Base-by-base conservation (phyloP, 1,140 invertebrate genomes). In the Neocloeon triangulifer region DNA sequence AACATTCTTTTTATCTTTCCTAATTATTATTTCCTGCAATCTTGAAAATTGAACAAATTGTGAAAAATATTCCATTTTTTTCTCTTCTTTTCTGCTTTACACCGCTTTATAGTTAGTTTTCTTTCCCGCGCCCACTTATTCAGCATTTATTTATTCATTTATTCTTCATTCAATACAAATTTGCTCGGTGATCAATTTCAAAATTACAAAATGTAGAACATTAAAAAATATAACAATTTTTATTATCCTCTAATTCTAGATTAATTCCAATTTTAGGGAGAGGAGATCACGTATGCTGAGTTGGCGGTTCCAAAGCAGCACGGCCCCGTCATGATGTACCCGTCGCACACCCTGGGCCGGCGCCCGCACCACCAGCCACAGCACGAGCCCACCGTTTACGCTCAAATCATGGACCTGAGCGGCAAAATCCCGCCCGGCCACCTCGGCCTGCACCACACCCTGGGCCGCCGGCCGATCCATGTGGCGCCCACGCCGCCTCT, bases 281-380 rank as follows among this genome's bases (percentile, higher is more conserved):
- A 62, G 46, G 64, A 68, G 44, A 47, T 68, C 39, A 60, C 61
- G 25, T 67, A 68, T 36, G 64, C 61, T 23, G 65, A 69, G 44
- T 47, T 67, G 37, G 48, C 62, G 15, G 39, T 60, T 4, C 46
- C 57, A 32, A 45, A 40, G 19, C 31, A 37, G 47, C 21, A 51
- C 47, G 30, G 55, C 28, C 44, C 45, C 38, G 48, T n/a, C n/a
- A n/a, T n/a, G n/a, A n/a, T n/a, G n/a, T n/a, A n/a, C n/a, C n/a
- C n/a, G n/a, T n/a, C n/a, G n/a, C n/a, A n/a, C n/a, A n/a, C n/a
- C n/a, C n/a, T n/a, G n/a, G n/a, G n/a, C n/a, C 27, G 10, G 10
- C 19, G 4, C 21, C 35, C 22, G 17, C 13, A 10, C 27, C 12
- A 10, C 36, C 36, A 45, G 58, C 39, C 43, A 48, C 52, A 30